Evolutionary conservation across 2,888 invertebrate genomes (phyloP).

Genomic region (Apamea epomidion): DNA sequence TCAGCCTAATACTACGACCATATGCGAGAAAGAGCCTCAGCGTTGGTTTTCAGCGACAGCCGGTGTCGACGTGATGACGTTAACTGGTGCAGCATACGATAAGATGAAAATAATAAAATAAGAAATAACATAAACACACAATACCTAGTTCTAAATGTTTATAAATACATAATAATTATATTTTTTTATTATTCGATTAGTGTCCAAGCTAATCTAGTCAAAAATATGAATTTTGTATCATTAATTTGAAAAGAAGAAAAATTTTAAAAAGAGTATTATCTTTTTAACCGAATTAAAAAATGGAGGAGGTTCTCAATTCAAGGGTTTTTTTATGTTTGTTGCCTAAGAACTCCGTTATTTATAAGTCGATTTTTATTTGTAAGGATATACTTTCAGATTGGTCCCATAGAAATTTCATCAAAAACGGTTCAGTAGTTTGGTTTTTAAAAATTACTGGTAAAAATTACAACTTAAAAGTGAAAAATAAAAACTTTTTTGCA

Average conservation of each 20-base stretch:
- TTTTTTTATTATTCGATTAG: neutral
- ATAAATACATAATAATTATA: neutral
- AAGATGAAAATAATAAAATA: neutral
- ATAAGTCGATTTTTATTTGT: no score
- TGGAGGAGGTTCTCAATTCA: no score
- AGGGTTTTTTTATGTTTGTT: no score
- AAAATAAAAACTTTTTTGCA: no score
- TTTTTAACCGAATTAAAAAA: no score
- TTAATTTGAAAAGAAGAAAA: neutral
- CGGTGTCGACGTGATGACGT: neutral
- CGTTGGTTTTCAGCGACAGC: neutral
- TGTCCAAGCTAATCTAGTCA: no score
- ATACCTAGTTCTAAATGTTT: neutral
- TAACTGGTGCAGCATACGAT: neutral
- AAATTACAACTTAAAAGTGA: no score
- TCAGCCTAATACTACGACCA: neutral
- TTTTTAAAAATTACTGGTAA: no score
- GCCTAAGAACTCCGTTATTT: no score
- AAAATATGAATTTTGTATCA: neutral
- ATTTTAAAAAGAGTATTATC: neutral
- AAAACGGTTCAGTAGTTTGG: no score
- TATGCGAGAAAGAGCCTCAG: neutral
- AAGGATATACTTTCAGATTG: no score
- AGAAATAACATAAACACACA: neutral
- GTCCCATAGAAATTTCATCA: no score